These are phyloP conservation scores for Enteromius radiatus DNA, from an alignment of 2,797 vertebrate genomes.

Conservation along the genomic window DNA sequence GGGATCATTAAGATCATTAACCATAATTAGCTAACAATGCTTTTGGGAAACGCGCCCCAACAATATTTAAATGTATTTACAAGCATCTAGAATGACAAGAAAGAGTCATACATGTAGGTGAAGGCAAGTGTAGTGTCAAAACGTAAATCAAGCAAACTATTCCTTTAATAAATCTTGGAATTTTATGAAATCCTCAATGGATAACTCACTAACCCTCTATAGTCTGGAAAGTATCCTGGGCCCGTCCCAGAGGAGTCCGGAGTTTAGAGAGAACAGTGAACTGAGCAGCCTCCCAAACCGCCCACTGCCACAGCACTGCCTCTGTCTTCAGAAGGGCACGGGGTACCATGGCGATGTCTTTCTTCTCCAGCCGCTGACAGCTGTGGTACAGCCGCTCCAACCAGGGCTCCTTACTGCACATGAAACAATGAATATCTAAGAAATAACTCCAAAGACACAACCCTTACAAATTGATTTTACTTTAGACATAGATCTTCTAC, in stretches of 20 bases:
- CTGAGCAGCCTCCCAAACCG: conserved; percentile 97
- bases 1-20: not conserved
- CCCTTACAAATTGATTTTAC: not conserved
- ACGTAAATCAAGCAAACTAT: not conserved
- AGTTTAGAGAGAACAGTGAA: conserved; percentile 97
- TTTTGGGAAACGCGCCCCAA: not conserved
- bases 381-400: conserved; percentile 95
- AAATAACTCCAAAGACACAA: not conserved
- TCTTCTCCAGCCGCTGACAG: conserved; percentile 94
- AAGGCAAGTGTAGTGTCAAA: not conserved
- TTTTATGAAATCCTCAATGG: not conserved
- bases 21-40: not conserved
- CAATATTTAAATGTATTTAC: not conserved
- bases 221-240: conserved; percentile 98
- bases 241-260: conserved; percentile 92
- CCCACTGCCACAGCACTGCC: conserved; percentile 97
- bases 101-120: too few relatives aligned
- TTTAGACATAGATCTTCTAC: not conserved
- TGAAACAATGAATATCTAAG: not conserved
- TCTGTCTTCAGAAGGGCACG: conserved; percentile 90
- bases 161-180: not conserved
- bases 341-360: conserved; percentile 83
- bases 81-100: not conserved
- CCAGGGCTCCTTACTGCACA: conserved; percentile 93
- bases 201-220: conserved; percentile 89